A percentile compares a stretch with the other conserved stretches of the same genome.
Conservation (phyloP, 2,888 invertebrate genomes). For the Melanotus villosus region DNA sequence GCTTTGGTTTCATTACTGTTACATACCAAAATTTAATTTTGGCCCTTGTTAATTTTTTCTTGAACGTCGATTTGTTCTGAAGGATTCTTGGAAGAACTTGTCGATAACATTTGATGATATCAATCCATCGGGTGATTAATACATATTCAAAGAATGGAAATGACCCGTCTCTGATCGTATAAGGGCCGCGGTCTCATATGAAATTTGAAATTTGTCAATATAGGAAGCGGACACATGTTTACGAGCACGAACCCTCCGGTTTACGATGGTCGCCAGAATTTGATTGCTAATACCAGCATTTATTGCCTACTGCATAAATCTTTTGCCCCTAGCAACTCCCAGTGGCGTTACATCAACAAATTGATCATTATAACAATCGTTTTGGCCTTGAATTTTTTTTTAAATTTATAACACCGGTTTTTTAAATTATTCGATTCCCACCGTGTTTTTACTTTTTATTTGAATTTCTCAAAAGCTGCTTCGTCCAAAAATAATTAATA, state of each 20-base stretch:
- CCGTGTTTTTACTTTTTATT: no score
- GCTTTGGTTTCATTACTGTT: neutral
- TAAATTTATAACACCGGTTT: no score
- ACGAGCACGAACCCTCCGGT: slow-evolving; percentile 61
- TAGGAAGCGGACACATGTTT: slow-evolving; percentile 62
- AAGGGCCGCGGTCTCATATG: slow-evolving; percentile 51
- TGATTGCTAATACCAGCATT: slow-evolving; percentile 64
- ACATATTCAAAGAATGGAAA: slow-evolving; percentile 7
- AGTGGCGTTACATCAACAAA: slow-evolving; percentile 40
- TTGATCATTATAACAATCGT: neutral
- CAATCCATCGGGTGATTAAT: neutral
- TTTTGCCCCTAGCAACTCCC: slow-evolving; percentile 51
- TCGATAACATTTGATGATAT: no score
- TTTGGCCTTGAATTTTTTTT: neutral
- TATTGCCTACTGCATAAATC: slow-evolving; percentile 64
- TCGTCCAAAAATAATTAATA: no score
- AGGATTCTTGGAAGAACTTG: no score
- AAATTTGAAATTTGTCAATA: slow-evolving; percentile 61
- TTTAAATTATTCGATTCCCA: no score
- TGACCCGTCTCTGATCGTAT: slow-evolving; percentile 30
- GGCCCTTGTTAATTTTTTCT: neutral
- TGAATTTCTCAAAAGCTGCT: no score
- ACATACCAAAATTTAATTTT: neutral
- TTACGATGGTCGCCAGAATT: slow-evolving; percentile 60
- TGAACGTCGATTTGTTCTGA: no score